These are phyloP conservation scores for Pocillopora meandrina DNA, from an alignment of 92 coral and sea anemone genomes.

Conservation along the genomic window DNA sequence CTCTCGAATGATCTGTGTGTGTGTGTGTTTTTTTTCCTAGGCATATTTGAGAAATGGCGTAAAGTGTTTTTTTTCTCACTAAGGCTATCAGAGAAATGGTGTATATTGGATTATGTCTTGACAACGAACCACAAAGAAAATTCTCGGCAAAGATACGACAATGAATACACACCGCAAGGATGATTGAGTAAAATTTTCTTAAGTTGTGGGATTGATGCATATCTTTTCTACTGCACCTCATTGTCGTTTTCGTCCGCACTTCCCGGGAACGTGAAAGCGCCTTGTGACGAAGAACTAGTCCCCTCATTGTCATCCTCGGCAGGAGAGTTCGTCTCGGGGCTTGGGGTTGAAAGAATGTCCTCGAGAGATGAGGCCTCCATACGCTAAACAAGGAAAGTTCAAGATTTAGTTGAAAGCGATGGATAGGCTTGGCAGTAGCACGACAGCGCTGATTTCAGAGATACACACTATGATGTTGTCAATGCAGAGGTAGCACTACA, in stretches of 20 bases:
- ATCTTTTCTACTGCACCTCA: slow-evolving; percentile 19
- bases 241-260: slow-evolving; percentile 43
- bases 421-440: not conserved
- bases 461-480: no score
- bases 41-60: no score
- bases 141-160: no score
- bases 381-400: slow-evolving; percentile 36
- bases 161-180: no score
- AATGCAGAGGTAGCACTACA: no score
- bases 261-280: slow-evolving; percentile 9
- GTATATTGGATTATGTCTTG: no score
- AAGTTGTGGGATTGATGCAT: not conserved
- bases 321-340: slow-evolving; percentile 19
- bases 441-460: no score
- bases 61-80: no score
- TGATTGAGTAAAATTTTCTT: not conserved
- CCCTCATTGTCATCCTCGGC: slow-evolving; percentile 38
- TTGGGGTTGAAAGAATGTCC: slow-evolving; percentile 62
- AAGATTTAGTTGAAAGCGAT: not conserved
- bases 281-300: slow-evolving; percentile 21
- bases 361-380: slow-evolving; percentile 66
- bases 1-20: no score
- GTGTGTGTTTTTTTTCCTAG: no score
- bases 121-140: no score
- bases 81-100: no score